Evolutionary conservation across 2,797 vertebrate genomes (phyloP), one percentile per base, ranked within the genome.

Genomic region (Phrynocephalus guinanensis): DNA sequence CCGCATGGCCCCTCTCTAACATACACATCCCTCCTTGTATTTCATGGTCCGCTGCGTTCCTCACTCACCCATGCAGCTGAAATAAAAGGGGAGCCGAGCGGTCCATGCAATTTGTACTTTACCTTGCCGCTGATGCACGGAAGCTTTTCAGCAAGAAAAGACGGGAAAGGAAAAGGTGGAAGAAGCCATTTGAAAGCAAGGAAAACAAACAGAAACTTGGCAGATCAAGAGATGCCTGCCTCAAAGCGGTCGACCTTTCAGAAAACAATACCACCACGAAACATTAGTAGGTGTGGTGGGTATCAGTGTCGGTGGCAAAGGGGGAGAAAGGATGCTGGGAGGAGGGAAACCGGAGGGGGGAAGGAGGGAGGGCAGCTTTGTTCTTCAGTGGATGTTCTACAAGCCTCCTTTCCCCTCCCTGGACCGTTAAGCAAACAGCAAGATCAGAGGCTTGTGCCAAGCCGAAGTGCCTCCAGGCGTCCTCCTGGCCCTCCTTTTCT

Each of bases 261-360:
- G 33, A 86, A 93, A 87, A 91, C 9, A 50, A 50, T 6, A 72
- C 13, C 80, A 63, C 15, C 60, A 63, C 92, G 75, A 82, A 90
- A 89, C 86, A 87, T 86, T 30, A 79, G 86, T 2, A 18, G 10
- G 16, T 0, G 0, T 10, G 5, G 77, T 15, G 24, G 1, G 44
- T 33, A 78, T 77, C 16, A 6, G 0, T 0, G 38, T 79, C 0
- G 2, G 50, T n/a, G 72, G 52, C 30, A 60, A 73, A 26, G 0
- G n/a, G 1, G 16, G 30, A 26, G 33, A 63, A 24, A n/a, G 0
- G 7, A 11, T 48, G 60, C 26, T 16, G 30, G 15, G 7, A n/a
- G 72, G 38, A 50, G 5, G 16, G 3, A 26, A 79, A n/a, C 33
- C 2, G 33, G 33, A 33, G 33, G 33, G 33, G 33, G 33, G 33